Conservation (phyloP, 2,113 vertebrate genomes). For the Phalacrocorax aristotelis region DNA sequence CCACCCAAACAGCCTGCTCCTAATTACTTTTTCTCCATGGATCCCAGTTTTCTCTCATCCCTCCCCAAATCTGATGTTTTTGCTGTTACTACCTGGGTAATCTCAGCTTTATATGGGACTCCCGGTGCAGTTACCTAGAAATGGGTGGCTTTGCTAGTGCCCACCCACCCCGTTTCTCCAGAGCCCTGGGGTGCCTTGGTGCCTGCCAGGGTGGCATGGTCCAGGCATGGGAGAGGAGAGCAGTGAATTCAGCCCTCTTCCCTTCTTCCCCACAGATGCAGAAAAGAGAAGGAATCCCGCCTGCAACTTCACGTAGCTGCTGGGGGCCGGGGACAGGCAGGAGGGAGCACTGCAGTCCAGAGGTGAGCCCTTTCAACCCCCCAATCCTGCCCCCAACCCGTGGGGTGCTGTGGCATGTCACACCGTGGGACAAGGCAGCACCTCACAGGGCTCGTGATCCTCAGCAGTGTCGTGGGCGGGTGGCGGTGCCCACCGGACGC, state of each 20-base stretch:
- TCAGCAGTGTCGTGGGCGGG: neutral
- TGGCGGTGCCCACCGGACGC: neutral
- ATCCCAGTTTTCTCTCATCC: neutral
- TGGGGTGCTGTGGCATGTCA: neutral
- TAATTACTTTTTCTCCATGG: neutral
- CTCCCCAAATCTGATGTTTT: accelerated
- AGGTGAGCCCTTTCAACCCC: conserved; percentile 63
- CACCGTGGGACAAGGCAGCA: neutral
- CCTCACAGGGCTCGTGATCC: neutral
- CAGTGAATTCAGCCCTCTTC: neutral
- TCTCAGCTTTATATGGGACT: neutral
- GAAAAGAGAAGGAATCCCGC: conserved; percentile 88
- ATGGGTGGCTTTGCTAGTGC: neutral
- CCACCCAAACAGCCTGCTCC: neutral
- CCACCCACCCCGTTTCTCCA: neutral
- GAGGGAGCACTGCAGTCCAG: conserved; percentile 78
- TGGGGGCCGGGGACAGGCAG: conserved; percentile 81
- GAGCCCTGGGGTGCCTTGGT: no score
- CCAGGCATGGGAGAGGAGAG: neutral
- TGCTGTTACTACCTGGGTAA: neutral
- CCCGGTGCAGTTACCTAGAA: neutral
- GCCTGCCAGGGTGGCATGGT: neutral
- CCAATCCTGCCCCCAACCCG: no score
- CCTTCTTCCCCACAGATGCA: conserved; percentile 70
- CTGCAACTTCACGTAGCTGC: conserved; percentile 85